These are phyloP conservation scores for Pangasianodon gigas DNA, from an alignment of 2,113 vertebrate genomes.

Conservation along the genomic window DNA sequence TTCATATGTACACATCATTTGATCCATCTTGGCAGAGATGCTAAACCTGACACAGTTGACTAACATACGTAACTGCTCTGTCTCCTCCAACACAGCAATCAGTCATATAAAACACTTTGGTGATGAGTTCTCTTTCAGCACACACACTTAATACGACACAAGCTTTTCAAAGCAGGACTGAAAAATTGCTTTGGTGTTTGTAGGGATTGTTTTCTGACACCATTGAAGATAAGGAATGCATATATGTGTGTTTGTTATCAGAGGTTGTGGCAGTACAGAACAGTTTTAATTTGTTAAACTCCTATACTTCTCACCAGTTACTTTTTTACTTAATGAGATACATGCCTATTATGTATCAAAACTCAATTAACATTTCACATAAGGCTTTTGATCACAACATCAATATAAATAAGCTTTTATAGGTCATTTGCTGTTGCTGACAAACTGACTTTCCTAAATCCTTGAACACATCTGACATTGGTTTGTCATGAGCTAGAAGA, in stretches of 20 bases:
- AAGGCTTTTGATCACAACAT: neutral
- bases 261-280: neutral
- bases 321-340: neutral
- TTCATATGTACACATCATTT: slow-evolving; percentile 30
- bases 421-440: neutral
- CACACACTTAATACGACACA: neutral
- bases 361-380: neutral
- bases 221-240: neutral
- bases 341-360: neutral
- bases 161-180: neutral
- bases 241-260: neutral
- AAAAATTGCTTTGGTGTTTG: slow-evolving; percentile 15
- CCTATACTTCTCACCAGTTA: neutral
- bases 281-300: slow-evolving; percentile 62
- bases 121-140: neutral
- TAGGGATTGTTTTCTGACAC: neutral
- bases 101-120: neutral
- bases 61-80: slow-evolving; percentile 3
- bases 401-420: neutral
- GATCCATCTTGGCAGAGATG: slow-evolving; percentile 15
- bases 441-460: neutral
- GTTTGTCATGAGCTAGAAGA: neutral
- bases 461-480: slow-evolving; percentile 14
- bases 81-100: neutral
- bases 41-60: slow-evolving; percentile 5